Evolutionary conservation across 1,140 invertebrate genomes (phyloP), one percentile per base, ranked within the genome.

Genomic region (Heliconius melpomene): DNA sequence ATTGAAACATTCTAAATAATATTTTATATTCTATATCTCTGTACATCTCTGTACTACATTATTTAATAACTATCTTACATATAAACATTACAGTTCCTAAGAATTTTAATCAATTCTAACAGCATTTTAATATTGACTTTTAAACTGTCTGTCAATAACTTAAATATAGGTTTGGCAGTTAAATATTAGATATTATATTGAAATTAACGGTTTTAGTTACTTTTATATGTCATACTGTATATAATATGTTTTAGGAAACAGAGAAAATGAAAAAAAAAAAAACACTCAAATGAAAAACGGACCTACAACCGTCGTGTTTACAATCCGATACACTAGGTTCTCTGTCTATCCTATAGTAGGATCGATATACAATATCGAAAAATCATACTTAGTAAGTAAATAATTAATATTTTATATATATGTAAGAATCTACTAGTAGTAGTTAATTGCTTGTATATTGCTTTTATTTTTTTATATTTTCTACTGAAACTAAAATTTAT

Each of bases 51-150:
- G 29, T 16, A 16, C 23, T 66, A 66, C 16, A 66, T 66, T 13
- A 60, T 60, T 23, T 60, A 66, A 66, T 29, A 26, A 66, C 60
- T 66, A 66, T 66, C 60, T 66, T 66, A 66, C 23, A 66, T 66
- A 66, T 29, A 66, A 66, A 66, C 26, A 57, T 29, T 66, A 66
- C 8, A 66, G 40, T 26, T 16, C 26, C 60, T 66, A 66, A 23
- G n/a, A 23, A 57, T 66, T 29, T 66, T 13, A 66, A 66, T 66
- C 11, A 66, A n/a, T 26, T 66, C 29, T 26, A 29, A 13, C n/a
- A 23, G 11, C 60, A 66, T 29, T 66, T 26, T 13, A 60, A 60
- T 66, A n/a, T 66, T 66, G 26, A 66, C 60, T 66, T 46, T 26
- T 13, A n/a, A 66, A 66, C 60, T 29, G 29, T 66, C 29, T 29